phyloP scores from a whole-genome alignment of 2,797 vertebrate species.

The Trachops cirrhosus region DNA sequence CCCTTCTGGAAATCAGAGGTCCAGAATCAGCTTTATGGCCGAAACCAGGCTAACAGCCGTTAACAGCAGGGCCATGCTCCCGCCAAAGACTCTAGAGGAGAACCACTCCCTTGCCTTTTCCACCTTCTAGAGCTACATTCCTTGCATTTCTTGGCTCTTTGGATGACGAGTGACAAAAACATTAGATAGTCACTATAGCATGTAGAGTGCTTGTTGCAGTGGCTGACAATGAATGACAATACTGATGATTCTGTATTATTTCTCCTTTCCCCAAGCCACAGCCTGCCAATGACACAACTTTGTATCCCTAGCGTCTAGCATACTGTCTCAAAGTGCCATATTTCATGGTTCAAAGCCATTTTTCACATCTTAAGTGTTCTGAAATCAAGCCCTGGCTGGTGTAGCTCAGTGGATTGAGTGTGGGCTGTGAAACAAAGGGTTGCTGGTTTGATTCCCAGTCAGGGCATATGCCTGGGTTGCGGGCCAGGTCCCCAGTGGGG shows the following conservation, averaged over 20 bases:
- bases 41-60: background rate
- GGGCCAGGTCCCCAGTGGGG: too few species aligned
- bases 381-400: background rate
- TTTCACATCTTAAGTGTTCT: background rate
- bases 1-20: background rate
- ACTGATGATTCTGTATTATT: background rate
- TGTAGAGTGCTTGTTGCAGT: background rate
- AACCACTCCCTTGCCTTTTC: background rate
- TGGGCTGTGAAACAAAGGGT: too few species aligned
- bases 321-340: background rate
- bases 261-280: background rate
- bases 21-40: background rate
- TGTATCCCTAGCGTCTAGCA: background rate
- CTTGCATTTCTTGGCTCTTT: background rate
- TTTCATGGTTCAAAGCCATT: background rate
- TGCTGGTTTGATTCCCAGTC: too few species aligned
- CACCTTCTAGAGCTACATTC: background rate
- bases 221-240: background rate
- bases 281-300: background rate
- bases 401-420: too few species aligned
- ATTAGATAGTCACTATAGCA: background rate
- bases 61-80: background rate
- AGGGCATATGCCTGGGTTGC: too few species aligned
- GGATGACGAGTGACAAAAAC: background rate
- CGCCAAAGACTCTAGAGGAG: background rate